Base-by-base conservation (phyloP, 2,888 invertebrate species). In the Drosophila flavopinicola region DNA sequence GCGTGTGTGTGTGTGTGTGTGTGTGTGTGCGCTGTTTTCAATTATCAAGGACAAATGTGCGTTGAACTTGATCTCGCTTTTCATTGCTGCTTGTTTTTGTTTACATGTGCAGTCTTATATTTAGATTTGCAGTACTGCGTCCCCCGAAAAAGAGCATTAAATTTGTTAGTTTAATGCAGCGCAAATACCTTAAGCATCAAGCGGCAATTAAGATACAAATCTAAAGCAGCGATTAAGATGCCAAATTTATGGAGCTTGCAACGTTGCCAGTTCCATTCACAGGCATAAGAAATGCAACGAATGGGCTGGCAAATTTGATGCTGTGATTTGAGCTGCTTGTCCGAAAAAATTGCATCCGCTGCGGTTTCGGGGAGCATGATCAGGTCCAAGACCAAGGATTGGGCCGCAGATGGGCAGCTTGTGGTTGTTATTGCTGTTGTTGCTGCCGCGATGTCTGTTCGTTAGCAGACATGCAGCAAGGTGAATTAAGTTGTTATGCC, bases 1-100 rank as follows among this genome's bases (percentile, higher is more conserved):
- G 30, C 57, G 60, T 45, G 35, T 47, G n/a, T 35, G 33, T 25
- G 52, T 24, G 30, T 54, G 60, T 45, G 35, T 47, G n/a, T 45
- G 35, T 47, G n/a, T 35, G 33, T 25, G 52, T 24, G 30, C 57
- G 60, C 58, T 63, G 51, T 69, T 73, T 78, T 71, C 84, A 87
- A 84, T 87, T 71, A 87, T 85, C 83, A 84, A 84, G 83, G 83
- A 87, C 83, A 84, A 85, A 87, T 84, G 83, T 87, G 83, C 83
- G 80, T 84, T 84, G 83, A 84, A 84, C 83, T 84, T 84, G 83
- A 84, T 86, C 84, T 84, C 80, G 84, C 77, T 83, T 85, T 86
- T 85, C 85, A 85, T 72, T 58, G 75, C 75, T 20, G 38, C 39
- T 49, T 44, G 47, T 45, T 71, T 71, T 61, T 85, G 84, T 83